phyloP scores from a whole-genome alignment of 2,113 vertebrate species.

The Promerops cafer region DNA sequence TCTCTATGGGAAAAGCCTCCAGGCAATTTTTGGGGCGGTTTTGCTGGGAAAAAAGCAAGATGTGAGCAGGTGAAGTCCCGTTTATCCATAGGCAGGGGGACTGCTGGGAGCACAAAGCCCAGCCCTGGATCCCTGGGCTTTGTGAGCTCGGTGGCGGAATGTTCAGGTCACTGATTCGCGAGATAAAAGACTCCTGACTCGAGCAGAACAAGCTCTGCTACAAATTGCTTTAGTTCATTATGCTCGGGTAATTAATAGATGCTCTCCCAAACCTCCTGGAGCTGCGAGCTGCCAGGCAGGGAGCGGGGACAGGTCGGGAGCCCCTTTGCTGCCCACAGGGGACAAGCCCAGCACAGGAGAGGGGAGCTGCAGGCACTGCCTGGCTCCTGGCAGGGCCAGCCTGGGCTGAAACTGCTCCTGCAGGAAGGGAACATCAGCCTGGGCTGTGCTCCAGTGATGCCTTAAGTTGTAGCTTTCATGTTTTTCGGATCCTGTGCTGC shows the following conservation, averaged over 20 bases:
- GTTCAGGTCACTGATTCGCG: neutral
- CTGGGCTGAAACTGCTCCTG: neutral
- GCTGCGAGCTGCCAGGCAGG: neutral
- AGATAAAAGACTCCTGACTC: neutral
- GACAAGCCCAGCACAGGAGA: neutral
- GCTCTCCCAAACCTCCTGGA: neutral
- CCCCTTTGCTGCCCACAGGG: neutral
- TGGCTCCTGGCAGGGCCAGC: accelerated
- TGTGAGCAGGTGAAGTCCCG: neutral
- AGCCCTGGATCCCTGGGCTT: neutral
- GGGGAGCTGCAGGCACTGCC: neutral
- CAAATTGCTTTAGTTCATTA: neutral
- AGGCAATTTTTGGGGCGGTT: neutral
- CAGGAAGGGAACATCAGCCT: neutral
- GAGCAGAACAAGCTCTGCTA: neutral
- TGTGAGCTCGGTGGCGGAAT: neutral
- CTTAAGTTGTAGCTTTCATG: neutral
- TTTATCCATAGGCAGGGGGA: neutral
- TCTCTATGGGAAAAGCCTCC: neutral
- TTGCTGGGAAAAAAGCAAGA: neutral
- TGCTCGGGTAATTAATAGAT: neutral
- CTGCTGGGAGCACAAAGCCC: neutral
- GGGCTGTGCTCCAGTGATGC: neutral
- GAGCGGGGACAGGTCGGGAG: neutral
- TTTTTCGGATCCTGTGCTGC: neutral